Base-by-base conservation (phyloP, 1,140 invertebrate genomes). In the Aphaenogaster floridana region DNA sequence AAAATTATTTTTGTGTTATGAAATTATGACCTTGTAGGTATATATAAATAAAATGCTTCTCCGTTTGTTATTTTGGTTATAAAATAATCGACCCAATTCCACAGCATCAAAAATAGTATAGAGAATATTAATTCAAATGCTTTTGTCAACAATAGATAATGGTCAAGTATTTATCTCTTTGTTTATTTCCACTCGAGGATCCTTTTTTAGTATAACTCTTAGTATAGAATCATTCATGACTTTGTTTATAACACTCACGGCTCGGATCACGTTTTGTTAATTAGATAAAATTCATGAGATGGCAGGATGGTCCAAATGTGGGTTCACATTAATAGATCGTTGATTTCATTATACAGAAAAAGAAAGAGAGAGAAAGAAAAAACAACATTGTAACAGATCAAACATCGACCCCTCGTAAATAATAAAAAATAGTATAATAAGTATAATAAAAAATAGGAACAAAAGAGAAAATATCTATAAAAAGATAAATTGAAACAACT, bases 201-300 rank as follows among this genome's bases (percentile, higher is more conserved):
- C 3, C 7, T n/a, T 39, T 21, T 21, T 15, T 7, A 15, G 54
- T 34, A 17, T 34, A 28, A 34, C 15, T 64, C 45, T 64, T 36
- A 2, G 2, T 48, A 21, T 34, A 39, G 2, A 78, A 17, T 74
- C 39, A 45, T 80, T 64, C 34, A 45, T 52, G 59, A 85, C 81
- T 88, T 64, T 42, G n/a, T 87, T 69, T 69, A 74, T 89, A 89
- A 15, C 61, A 39, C 36, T 84, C 74, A 48, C 36, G 79, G 61
- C 57, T 86, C 81, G 81, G 57, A 81, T 90, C 64, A 87, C 89
- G 88, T 92, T 87, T 81, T 88, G 90, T 94, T 94, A 94, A 94
- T 94, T 94, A 94, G 86, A 93, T 88, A 84, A 80, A 90, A 92
- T 92, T 91, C 90, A 89, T 93, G 92, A 92, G 88, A 89, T 13